Evolutionary conservation across 2,113 vertebrate species (phyloP), one percentile per base, ranked within the genome.

Genomic region (Leptobrachium leishanense): DNA sequence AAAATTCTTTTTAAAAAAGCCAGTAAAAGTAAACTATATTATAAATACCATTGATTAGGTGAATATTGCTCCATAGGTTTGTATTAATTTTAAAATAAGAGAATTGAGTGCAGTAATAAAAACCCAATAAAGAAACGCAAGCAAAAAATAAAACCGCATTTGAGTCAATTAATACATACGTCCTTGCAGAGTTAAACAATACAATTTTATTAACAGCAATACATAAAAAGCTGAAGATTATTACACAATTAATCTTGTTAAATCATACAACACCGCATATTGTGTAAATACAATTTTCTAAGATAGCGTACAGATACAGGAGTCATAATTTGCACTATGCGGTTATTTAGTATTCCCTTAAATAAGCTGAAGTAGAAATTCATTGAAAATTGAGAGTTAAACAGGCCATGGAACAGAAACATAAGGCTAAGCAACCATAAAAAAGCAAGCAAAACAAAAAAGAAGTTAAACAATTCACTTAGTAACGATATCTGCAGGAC

Each of bases 111-210:
- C 46, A 50, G 46, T 50, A 50, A 8, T 50, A 50, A 4, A 50
- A 50, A 50, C 8, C 46, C 4, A 5, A 50, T 5, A 50, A 50
- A 4, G 46, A 31, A 31, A 31, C 20, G 46, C 4, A 50, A 50
- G 46, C 46, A 50, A 5, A 50, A 50, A 31, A 31, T 31, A 31
- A 31, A 31, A 31, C 20, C 20, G 20, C 20, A 31, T 31, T 31
- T 54, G 46, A 76, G 43, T 7, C 66, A 77, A 44, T 69, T 77
- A 77, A 67, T 69, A 69, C 20, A 40, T 46, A 44, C 31, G 12
- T 59, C 13, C 20, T 64, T 64, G n/a, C 55, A 59, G 72, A 84
- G 74, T 84, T 85, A 82, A 85, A 81, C 43, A 55, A 90, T 91
- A 64, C 85, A 74, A 71, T 65, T 75, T 82, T 77, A 85, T 76